phyloP scores from a whole-genome alignment of 2,113 vertebrate genomes.

The Grammomys dolichurus region DNA sequence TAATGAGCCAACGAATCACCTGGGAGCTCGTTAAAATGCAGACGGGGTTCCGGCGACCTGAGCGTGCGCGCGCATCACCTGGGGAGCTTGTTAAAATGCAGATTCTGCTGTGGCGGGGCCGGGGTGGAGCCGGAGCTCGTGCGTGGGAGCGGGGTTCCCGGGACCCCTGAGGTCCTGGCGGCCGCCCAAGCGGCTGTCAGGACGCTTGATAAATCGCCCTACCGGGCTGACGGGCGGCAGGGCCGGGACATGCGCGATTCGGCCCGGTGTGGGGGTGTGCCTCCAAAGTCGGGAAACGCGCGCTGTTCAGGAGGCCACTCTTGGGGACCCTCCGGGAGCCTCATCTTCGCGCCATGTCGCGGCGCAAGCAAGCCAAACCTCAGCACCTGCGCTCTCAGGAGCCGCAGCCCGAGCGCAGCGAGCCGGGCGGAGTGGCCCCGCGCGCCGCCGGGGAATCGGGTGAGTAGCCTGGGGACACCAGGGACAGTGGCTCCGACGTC shows the following conservation, averaged over 20 bases:
- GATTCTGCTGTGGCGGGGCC: conserved; percentile 61
- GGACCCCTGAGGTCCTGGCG: conserved; percentile 95
- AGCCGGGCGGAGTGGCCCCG: background rate
- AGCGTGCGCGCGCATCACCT: conserved; percentile 63
- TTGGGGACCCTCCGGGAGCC: conserved; percentile 88
- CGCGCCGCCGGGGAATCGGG: background rate
- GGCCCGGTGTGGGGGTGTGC: conserved; percentile 86
- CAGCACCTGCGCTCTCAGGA: conserved; percentile 95
- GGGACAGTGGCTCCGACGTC: background rate
- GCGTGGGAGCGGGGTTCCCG: background rate
- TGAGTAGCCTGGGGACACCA: conserved; percentile 26
- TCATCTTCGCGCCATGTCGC: conserved; percentile 96
- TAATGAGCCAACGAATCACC: conserved; percentile 77
- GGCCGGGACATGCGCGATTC: conserved; percentile 96
- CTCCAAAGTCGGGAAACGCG: conserved; percentile 91
- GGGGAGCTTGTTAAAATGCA: conserved; percentile 80
- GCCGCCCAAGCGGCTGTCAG: conserved; percentile 96
- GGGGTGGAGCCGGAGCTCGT: conserved; percentile 61
- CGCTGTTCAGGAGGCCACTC: conserved; percentile 89
- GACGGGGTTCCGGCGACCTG: conserved; percentile 58
- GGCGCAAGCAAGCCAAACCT: conserved; percentile 98
- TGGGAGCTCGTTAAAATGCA: conserved; percentile 81
- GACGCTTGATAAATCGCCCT: conserved; percentile 95
- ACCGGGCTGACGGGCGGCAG: conserved; percentile 96
- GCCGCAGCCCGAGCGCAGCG: conserved; percentile 62